Base-by-base conservation (phyloP, 2,797 vertebrate genomes). In the Borostomias antarcticus region DNA sequence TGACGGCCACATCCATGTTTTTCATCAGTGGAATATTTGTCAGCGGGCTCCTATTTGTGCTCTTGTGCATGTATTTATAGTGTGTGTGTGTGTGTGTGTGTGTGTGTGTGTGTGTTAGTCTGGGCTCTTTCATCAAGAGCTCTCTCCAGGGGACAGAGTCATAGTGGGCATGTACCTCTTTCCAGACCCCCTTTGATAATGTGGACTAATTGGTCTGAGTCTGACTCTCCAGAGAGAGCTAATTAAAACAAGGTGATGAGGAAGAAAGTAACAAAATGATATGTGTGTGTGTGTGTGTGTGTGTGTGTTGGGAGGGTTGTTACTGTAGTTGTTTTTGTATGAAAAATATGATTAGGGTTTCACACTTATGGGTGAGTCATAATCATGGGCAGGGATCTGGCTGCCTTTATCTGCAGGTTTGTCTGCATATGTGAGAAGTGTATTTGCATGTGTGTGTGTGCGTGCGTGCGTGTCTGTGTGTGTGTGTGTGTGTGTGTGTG, bases 191-290 rank as follows among this genome's bases (percentile, higher is more conserved):
- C 90, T 92, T 92, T 92, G 90, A 90, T 90, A 90, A 89, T 82
- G 76, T 83, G 70, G 70, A 64, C 78, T 92, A 91, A 93, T 89
- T 90, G 90, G 89, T 88, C 82, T 77, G 84, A 88, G 82, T 83
- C 52, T 67, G 74, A 64, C 77, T 90, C 91, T 89, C 89, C 73
- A 52, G 89, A 91, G 89, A 78, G 78, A 77, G 86, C 86, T 91
- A 91, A 93, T 93, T 91, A 92, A 91, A 89, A 85, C 82, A 87
- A 90, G 81, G 84, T 88, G 88, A 89, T 84, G 63, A 70, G 81
- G 80, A 74, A 83, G 78, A 76, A 79, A 80, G 86, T 84, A 82
- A 78, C 86, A 78, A 79, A 84, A 88, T 82, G 84, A 30, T 47
- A 48, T 43, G 37, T n/a, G 25, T 29, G 63, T 66, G 40, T 71